Percentiles rank a stretch among this genome's conserved stretches.
Conservation (phyloP, 2,113 vertebrate species). For the Oncorhynchus kisutch region DNA sequence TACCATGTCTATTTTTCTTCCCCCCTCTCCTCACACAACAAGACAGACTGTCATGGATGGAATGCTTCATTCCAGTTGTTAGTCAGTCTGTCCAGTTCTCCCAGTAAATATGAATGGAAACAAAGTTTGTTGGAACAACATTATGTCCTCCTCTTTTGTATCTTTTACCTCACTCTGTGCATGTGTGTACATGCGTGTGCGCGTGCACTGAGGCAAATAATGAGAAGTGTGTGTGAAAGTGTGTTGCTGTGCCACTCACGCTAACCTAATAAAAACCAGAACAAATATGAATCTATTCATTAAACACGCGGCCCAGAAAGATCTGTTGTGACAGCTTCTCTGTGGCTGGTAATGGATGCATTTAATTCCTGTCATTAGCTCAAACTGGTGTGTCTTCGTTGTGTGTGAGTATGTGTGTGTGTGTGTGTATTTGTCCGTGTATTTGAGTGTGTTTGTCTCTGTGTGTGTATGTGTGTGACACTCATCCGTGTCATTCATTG, state of each 20-base stretch:
- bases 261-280: constrained; percentile 54
- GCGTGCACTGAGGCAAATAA: background rate
- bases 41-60: constrained; percentile 50
- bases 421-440: background rate
- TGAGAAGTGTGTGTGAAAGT: constrained; percentile 18
- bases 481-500: background rate
- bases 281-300: constrained; percentile 83
- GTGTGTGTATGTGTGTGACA: background rate
- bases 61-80: constrained; percentile 63
- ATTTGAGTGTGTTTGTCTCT: background rate
- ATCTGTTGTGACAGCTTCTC: constrained; percentile 70
- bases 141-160: too few species aligned
- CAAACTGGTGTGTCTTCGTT: constrained; percentile 22
- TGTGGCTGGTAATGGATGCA: constrained; percentile 71
- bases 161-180: background rate
- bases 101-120: constrained; percentile 39
- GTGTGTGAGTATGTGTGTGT: constrained; percentile 5
- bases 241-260: constrained; percentile 35
- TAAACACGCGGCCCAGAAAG: constrained; percentile 67
- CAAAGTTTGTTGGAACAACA: too few species aligned
- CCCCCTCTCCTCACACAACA: constrained; percentile 20
- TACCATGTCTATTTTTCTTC: constrained; percentile 15
- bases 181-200: background rate
- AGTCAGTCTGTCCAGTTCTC: constrained; percentile 47
- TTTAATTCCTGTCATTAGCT: constrained; percentile 74